Conservation (phyloP, 2,888 invertebrate species). For the Chrysina gloriosa region DNA sequence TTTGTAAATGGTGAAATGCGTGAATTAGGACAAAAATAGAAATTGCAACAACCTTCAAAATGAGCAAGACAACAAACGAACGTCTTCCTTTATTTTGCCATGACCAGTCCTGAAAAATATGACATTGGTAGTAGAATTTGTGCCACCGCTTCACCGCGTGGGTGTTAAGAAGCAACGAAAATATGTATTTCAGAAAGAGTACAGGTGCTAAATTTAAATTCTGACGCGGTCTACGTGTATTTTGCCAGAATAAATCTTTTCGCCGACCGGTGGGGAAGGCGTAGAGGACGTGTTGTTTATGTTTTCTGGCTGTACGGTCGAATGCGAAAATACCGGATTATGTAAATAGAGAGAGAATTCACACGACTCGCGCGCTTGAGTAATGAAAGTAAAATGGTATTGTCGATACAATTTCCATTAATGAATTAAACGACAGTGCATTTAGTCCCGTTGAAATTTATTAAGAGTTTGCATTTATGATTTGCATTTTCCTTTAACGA, state of each 20-base stretch:
- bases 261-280: neutral
- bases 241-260: constrained; percentile 29
- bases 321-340: constrained; percentile 28
- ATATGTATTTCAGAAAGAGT: constrained; percentile 16
- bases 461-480: neutral
- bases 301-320: neutral
- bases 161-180: constrained; percentile 1
- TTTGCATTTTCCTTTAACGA: too few species aligned
- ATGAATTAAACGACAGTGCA: constrained; percentile 1
- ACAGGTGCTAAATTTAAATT: constrained; percentile 33
- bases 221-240: constrained; percentile 22
- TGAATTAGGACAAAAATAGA: too few species aligned
- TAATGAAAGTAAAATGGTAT: constrained; percentile 33
- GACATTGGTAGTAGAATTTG: constrained; percentile 18
- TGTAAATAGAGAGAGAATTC: constrained; percentile 21
- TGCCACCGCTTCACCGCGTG: neutral
- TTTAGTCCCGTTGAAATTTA: neutral
- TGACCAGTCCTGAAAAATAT: constrained; percentile 25
- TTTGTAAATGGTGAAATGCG: too few species aligned
- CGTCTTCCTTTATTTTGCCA: constrained; percentile 8
- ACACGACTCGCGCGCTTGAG: neutral
- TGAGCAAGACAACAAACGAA: constrained; percentile 24
- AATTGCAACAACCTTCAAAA: too few species aligned
- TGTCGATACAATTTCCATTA: constrained; percentile 6
- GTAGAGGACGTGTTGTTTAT: constrained; percentile 24